These are phyloP conservation scores for Tromatobia lineatoria DNA, from an alignment of 2,888 invertebrate species.

Conservation along the genomic window DNA sequence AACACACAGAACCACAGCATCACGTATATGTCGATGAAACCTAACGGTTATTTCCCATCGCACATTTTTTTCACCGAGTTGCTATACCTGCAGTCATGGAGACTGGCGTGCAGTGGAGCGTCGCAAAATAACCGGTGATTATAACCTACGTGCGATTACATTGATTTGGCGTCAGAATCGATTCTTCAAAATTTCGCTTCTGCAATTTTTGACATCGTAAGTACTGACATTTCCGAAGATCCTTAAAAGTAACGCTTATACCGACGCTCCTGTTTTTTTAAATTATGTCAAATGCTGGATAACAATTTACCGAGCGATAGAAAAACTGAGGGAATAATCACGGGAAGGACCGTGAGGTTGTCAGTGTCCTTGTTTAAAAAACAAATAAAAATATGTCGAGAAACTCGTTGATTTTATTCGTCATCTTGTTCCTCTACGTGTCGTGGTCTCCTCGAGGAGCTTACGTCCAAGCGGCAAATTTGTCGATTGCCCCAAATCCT, in stretches of 20 bases:
- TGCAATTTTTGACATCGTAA: neutral
- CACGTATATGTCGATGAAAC: slow-evolving; percentile 8
- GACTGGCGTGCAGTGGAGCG: too few relatives aligned
- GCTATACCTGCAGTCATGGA: neutral
- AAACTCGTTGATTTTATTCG: slow-evolving; percentile 26
- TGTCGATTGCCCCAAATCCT: neutral
- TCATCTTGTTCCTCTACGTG: slow-evolving; percentile 2
- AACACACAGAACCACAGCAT: neutral
- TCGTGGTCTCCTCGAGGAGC: neutral
- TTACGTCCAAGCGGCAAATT: neutral
- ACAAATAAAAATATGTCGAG: slow-evolving; percentile 44
- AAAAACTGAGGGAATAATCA: neutral
- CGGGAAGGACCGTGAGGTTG: neutral
- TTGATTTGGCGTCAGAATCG: neutral
- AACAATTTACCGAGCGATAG: neutral
- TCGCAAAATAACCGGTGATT: neutral
- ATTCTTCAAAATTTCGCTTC: neutral
- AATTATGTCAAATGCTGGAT: slow-evolving; percentile 42
- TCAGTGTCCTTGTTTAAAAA: neutral
- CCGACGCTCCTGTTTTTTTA: neutral
- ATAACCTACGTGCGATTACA: neutral
- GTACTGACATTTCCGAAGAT: neutral
- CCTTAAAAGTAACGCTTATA: neutral
- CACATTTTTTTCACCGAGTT: neutral
- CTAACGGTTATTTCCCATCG: neutral